Evolutionary conservation across 1,140 invertebrate species (phyloP), one percentile per base, ranked within the genome.

Genomic region (Diplogasteroides magnus): DNA sequence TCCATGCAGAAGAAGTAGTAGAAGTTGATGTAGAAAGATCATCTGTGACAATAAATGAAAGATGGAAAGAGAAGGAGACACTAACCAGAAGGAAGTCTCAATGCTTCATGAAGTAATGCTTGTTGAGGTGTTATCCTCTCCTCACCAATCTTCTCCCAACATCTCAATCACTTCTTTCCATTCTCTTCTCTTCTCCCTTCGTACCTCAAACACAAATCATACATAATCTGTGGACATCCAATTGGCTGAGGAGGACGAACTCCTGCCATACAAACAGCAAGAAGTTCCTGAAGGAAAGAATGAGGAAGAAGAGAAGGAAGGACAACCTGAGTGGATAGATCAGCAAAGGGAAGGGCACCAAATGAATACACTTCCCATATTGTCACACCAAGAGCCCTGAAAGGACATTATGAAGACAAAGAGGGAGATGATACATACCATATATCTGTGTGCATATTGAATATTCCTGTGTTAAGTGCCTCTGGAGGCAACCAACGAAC

Each of bases 271-370:
- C 37, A 48, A 48, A 48, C 37, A 19, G 37, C 37, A 6, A 48
- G 37, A 6, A 48, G 37, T 48, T 48, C 37, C 37, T 48, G 37
- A 11, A 48, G 37, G 64, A 61, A 71, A 60, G 2, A 23, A 13
- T n/a, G n/a, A n/a, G n/a, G n/a, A n/a, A n/a, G 29, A 31, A 26
- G 14, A 26, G 19, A 71, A 11, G 72, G 66, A 77, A 97, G 95
- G 0, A 98, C 94, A 85, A 98, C 94, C 83, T 94, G 93, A 83
- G 97, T 97, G 76, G 90, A 92, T 81, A 92, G 94, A 14, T 93
- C 94, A 82, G 90, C 94, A 80, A 93, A 94, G 0, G 91, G 92
- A 87, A 95, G 92, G 61, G 94, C 86, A 11, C 94, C 95, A 83
- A 92, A 97, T 77, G 55, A 48, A 58, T 68, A 64, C 15, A 61